Percentiles rank a stretch among this genome's conserved stretches.
Conservation (phyloP, 92 coral and sea anemone genomes). For the Siderastrea siderea region DNA sequence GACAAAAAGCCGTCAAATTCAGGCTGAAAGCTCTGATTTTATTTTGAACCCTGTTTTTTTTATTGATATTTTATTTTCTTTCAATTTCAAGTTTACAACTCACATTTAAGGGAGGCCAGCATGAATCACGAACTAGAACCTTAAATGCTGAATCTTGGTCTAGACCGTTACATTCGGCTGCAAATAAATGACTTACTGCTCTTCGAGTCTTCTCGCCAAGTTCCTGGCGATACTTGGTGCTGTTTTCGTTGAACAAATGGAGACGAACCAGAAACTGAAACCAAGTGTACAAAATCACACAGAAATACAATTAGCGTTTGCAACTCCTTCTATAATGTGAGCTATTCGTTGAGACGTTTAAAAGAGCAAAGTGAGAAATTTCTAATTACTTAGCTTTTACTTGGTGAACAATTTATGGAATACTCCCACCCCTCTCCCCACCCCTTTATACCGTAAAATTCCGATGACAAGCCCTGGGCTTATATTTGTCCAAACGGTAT, state of each 20-base stretch:
- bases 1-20: too few relatives aligned
- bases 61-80: too few relatives aligned
- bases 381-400: too few relatives aligned
- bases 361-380: neutral
- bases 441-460: neutral
- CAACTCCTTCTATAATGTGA: neutral
- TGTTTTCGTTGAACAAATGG: conserved; percentile 90
- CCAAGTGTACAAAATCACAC: neutral
- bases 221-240: conserved; percentile 90
- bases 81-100: too few relatives aligned
- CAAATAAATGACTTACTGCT: conserved; percentile 73
- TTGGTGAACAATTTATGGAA: neutral
- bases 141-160: too few relatives aligned
- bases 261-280: conserved; percentile 95
- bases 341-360: neutral
- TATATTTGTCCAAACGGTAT: too few relatives aligned
- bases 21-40: too few relatives aligned
- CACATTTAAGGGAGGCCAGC: too few relatives aligned
- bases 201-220: conserved; percentile 92
- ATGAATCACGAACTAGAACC: too few relatives aligned
- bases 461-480: too few relatives aligned
- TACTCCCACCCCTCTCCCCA: neutral
- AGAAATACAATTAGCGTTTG: neutral
- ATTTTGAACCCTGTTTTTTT: too few relatives aligned
- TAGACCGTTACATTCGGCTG: neutral